phyloP scores from a whole-genome alignment of 2,113 vertebrate species.

The Conger conger region DNA sequence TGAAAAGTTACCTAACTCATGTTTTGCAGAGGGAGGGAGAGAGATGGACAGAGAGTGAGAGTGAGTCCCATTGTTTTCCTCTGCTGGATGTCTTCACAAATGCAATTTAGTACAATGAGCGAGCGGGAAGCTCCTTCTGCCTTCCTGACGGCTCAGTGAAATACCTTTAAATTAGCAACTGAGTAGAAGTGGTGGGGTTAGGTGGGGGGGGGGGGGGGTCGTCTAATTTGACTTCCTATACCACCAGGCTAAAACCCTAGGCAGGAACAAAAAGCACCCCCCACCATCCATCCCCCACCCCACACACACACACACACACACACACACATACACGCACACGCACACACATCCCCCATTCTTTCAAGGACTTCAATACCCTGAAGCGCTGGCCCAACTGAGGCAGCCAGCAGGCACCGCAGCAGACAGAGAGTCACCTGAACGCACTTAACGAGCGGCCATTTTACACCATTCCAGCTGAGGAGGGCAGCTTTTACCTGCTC shows the following conservation, averaged over 20 bases:
- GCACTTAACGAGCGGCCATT: not conserved
- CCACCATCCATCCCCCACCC: no score
- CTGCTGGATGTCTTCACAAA: not conserved
- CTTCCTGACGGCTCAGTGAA: conserved; percentile 9
- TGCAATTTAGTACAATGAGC: not conserved
- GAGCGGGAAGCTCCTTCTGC: not conserved
- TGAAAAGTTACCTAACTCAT: not conserved
- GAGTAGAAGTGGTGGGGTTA: not conserved
- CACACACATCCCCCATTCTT: conserved; percentile 20
- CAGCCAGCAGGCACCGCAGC: not conserved
- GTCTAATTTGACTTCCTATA: conserved; percentile 20
- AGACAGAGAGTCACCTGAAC: not conserved
- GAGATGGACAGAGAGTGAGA: not conserved
- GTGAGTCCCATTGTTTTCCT: not conserved
- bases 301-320: no score
- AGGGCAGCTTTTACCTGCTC: not conserved
- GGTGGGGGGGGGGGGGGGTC: no score
- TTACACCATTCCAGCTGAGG: conserved; percentile 19
- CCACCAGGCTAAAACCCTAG: not conserved
- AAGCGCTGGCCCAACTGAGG: not conserved
- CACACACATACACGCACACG: no score
- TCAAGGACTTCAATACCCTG: not conserved
- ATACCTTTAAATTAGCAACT: conserved; percentile 19
- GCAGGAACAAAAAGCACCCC: not conserved
- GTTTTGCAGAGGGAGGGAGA: not conserved